phyloP scores from a whole-genome alignment of 1,140 invertebrate species.

The Penaeus indicus region DNA sequence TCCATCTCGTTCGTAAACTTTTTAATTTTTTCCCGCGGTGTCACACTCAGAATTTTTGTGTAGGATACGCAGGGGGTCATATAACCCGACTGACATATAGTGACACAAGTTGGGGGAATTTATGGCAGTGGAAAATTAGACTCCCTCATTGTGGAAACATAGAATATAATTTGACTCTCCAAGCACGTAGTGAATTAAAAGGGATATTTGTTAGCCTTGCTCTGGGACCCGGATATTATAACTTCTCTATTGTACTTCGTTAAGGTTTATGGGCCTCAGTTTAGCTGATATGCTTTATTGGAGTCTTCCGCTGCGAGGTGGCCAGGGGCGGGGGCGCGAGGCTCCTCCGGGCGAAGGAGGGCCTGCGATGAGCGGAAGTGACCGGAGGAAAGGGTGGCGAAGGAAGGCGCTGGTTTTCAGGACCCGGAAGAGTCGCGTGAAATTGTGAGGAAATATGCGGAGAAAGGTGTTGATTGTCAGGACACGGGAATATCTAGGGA shows the following conservation, averaged over 20 bases:
- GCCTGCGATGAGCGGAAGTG: no score
- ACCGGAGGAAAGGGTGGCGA: no score
- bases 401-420: no score
- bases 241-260: constrained; percentile 11
- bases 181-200: constrained; percentile 29
- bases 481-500: no score
- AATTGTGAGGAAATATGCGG: no score
- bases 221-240: constrained; percentile 15
- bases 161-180: constrained; percentile 29
- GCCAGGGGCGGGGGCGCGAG: no score
- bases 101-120: constrained; percentile 28
- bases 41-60: constrained; percentile 16
- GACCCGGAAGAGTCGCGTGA: no score
- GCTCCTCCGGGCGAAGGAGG: no score
- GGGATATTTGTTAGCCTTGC: constrained; percentile 15
- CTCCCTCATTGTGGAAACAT: constrained; percentile 27
- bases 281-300: background rate
- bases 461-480: no score
- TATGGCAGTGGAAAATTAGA: constrained; percentile 16
- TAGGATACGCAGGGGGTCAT: background rate
- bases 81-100: constrained; percentile 9
- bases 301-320: background rate
- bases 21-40: background rate
- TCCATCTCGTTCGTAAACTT: no score
- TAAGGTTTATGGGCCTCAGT: constrained; percentile 12